Conservation (phyloP, 2,888 invertebrate genomes). For the Digitonthophagus gazella region DNA sequence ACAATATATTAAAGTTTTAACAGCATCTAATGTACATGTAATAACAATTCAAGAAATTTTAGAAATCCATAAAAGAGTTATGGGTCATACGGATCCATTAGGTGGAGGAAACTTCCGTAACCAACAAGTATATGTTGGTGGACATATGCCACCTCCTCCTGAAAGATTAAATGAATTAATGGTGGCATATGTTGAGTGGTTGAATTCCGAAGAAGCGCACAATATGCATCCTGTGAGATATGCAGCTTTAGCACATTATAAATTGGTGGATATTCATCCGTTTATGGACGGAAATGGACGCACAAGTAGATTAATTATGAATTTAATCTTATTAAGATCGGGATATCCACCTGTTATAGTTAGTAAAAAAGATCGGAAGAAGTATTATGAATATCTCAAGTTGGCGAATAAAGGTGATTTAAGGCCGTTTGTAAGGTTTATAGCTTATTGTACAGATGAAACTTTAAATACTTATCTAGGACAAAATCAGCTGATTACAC, state of each 20-base stretch:
- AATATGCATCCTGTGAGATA: constrained; percentile 88
- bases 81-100: constrained; percentile 92
- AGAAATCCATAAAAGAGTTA: constrained; percentile 86
- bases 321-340: constrained; percentile 89
- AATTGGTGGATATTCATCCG: constrained; percentile 94
- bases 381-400: constrained; percentile 86
- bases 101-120: constrained; percentile 86
- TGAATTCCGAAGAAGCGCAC: constrained; percentile 83
- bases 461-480: constrained; percentile 79
- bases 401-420: constrained; percentile 93
- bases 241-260: constrained; percentile 95
- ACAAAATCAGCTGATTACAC: constrained; percentile 21
- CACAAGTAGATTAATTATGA: constrained; percentile 93
- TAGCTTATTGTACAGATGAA: constrained; percentile 88
- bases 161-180: constrained; percentile 78
- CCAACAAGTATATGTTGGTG: constrained; percentile 92
- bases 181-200: constrained; percentile 88
- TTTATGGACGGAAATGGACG: constrained; percentile 97
- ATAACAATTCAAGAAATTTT: constrained; percentile 84
- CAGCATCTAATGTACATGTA: constrained; percentile 72
- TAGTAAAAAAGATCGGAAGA: constrained; percentile 78
- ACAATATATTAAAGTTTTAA: constrained; percentile 82
- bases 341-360: constrained; percentile 96
- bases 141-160: constrained; percentile 90
- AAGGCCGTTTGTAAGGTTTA: constrained; percentile 93